Evolutionary conservation across 2,113 vertebrate species (phyloP).

Genomic region (Thinocorus orbignyianus): DNA sequence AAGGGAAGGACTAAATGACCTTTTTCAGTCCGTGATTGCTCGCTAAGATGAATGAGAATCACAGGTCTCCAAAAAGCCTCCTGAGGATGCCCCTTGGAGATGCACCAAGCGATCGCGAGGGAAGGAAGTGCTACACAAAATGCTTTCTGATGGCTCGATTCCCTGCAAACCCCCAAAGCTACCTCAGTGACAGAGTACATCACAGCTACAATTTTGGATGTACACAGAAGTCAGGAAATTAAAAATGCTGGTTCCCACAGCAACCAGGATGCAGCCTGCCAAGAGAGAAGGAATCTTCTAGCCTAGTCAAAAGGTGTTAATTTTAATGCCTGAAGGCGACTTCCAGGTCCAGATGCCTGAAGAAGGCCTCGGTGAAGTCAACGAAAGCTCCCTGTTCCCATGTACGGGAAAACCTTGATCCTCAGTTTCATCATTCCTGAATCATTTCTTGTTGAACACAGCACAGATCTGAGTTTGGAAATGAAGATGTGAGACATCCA

Average conservation of each 20-base stretch:
- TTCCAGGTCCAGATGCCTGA: conserved; percentile 5
- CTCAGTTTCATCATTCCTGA: not conserved
- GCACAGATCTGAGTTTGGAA: not conserved
- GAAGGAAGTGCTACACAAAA: not conserved
- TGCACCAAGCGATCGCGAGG: not conserved
- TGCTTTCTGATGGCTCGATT: not conserved
- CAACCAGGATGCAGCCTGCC: conserved; percentile 52
- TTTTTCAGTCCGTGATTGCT: not conserved
- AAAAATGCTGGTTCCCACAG: conserved; percentile 59
- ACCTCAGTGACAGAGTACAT: conserved; percentile 2
- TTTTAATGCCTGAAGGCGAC: conserved; percentile 5
- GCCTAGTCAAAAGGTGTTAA: conserved; percentile 35
- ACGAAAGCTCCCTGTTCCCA: not conserved
- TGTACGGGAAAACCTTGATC: not conserved
- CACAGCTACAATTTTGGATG: conserved; percentile 25
- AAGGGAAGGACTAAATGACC: not conserved
- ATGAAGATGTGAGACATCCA: not conserved
- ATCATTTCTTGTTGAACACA: not conserved
- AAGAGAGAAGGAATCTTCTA: conserved; percentile 33
- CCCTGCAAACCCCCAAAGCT: conserved; percentile 1
- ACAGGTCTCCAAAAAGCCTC: not conserved
- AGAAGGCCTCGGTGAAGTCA: not conserved
- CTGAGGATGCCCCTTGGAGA: not conserved
- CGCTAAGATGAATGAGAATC: not conserved
- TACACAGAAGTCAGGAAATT: conserved; percentile 45